Base-by-base conservation (phyloP, 2,888 invertebrate genomes). In the Ormia ochracea region DNA sequence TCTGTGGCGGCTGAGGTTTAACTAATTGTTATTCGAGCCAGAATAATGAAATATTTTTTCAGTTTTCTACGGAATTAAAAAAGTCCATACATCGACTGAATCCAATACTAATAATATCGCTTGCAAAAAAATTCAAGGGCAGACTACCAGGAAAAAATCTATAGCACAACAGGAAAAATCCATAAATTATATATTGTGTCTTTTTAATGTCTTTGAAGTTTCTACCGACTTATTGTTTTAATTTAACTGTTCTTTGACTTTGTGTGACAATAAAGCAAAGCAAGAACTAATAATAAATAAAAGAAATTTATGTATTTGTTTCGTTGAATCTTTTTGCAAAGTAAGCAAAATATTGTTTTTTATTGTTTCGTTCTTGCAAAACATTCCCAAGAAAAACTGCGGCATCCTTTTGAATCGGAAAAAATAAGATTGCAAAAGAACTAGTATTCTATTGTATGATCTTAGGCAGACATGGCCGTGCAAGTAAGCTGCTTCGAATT, bases 321-420 rank as follows among this genome's bases (percentile, higher is more conserved):
- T 80, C 76, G 72, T 76, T 72, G 66, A 76, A 76, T 80, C 75
- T 76, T 79, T 73, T 75, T 70, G 66, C 54, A 61, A 66, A 72
- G 65, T 76, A 59, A 80, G 75, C 70, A 68, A 72, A 75, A 59
- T 69, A 73, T 52, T 65, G 59, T 59, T 75, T 17, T 72, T 75
- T 54, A 23, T 54, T 59, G 9, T 52, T 63, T 23, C n/a, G 5
- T 17, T 9, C 2, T 38, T 19, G 41, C 52, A 72, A 31, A 48
- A 75, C 75, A 65, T 74, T 79, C 79, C 61, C 33, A 48, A 79
- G 70, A 80, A 80, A 80, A 66, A 54, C 50, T 61, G 45, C 75
- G 79, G 79, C 72, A 50, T 76, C 61, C 48, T 68, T 80, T 75
- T 50, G 9, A 36, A 17, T 19, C 23, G 36, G 23, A 28, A 28